Evolutionary conservation across 1,140 invertebrate genomes (phyloP).

Genomic region (Procambarus clarkii): DNA sequence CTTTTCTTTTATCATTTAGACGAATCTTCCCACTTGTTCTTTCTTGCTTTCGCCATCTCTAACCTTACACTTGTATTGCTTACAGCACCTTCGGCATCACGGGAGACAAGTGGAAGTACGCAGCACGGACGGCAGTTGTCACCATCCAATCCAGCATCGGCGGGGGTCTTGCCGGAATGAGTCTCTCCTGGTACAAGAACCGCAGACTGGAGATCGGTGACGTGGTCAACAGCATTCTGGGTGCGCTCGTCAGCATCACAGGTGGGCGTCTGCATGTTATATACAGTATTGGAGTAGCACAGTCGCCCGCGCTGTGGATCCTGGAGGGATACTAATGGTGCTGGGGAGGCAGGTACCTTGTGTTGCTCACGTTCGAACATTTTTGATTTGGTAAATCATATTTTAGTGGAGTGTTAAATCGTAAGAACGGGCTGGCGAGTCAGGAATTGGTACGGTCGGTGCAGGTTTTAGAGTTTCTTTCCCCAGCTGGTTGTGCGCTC

Average conservation of each 20-base stretch:
- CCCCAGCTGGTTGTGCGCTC: constrained; percentile 89
- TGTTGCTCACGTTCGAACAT: too few relatives aligned
- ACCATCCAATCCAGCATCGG: constrained; percentile 93
- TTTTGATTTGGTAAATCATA: too few relatives aligned
- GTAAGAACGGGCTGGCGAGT: too few relatives aligned
- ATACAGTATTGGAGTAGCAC: too few relatives aligned
- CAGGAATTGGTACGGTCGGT: too few relatives aligned
- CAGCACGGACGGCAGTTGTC: constrained; percentile 90
- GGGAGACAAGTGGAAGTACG: constrained; percentile 89
- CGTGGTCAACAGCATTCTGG: constrained; percentile 92
- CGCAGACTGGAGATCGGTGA: constrained; percentile 87
- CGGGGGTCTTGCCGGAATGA: constrained; percentile 86
- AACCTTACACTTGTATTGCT: background rate
- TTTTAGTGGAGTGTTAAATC: too few relatives aligned
- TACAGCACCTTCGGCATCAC: constrained; percentile 80
- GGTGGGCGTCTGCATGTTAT: constrained; percentile 77
- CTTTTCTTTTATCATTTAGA: background rate
- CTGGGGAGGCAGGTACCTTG: background rate
- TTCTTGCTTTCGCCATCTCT: background rate
- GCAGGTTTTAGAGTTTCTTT: too few relatives aligned
- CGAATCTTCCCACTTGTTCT: background rate
- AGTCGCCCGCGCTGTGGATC: background rate
- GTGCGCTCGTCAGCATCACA: constrained; percentile 90
- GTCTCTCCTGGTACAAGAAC: constrained; percentile 83
- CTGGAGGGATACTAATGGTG: background rate